Percentiles rank a stretch among this genome's conserved stretches.
phyloP scores from a whole-genome alignment of 2,113 vertebrate species.

The Erinaceus europaeus region DNA sequence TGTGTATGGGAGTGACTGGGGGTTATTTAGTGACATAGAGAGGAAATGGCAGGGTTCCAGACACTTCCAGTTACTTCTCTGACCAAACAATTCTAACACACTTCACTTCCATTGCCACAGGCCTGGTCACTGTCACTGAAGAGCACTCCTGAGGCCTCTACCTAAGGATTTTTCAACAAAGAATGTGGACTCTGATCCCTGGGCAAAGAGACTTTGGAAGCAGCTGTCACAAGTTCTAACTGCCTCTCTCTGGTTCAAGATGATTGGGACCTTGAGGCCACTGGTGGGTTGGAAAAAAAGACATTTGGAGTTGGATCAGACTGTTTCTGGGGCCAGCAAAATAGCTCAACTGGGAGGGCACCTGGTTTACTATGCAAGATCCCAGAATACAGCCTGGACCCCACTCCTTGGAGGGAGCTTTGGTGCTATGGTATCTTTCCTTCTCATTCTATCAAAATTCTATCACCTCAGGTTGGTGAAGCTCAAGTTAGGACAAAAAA shows the following conservation, averaged over 20 bases:
- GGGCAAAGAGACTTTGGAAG: slow-evolving; percentile 28
- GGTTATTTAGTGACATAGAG: neutral
- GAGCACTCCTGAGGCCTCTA: neutral
- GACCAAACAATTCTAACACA: neutral
- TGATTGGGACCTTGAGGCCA: neutral
- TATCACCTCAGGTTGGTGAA: too few relatives aligned
- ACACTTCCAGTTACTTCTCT: neutral
- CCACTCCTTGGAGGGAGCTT: too few relatives aligned
- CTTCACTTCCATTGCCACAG: neutral
- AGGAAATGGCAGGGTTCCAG: neutral
- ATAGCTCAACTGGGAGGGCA: too few relatives aligned
- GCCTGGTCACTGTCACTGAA: neutral
- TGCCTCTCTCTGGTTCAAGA: neutral
- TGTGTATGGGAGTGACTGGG: too few relatives aligned
- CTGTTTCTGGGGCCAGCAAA: neutral
- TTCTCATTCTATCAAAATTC: too few relatives aligned
- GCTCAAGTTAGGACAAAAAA: too few relatives aligned
- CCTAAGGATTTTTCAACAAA: slow-evolving; percentile 7
- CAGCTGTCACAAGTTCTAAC: neutral
- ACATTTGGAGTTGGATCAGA: neutral
- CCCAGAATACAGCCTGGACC: too few relatives aligned
- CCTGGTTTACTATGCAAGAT: too few relatives aligned
- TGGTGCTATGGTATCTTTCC: too few relatives aligned
- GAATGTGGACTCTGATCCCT: slow-evolving; percentile 1
- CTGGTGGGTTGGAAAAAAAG: neutral